Percentiles rank a stretch among this genome's conserved stretches.
These are phyloP conservation scores for Lithophane semibrunnea DNA, from an alignment of 2,888 invertebrate genomes.

Conservation along the genomic window DNA sequence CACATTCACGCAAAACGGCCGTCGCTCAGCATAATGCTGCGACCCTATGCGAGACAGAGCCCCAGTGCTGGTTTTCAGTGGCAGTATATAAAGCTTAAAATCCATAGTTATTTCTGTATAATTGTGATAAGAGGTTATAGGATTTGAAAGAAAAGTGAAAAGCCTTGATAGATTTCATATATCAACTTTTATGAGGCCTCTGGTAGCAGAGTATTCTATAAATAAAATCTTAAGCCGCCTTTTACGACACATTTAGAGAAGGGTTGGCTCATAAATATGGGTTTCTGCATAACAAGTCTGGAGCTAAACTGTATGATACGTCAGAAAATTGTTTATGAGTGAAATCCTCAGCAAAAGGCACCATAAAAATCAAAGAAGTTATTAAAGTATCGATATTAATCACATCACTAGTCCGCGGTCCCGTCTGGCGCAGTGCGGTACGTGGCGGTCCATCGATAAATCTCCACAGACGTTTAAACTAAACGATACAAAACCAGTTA, in stretches of 20 bases:
- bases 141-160: conserved; percentile 3
- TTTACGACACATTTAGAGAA: conserved; percentile 40
- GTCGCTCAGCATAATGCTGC: no score
- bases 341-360: conserved; percentile 1
- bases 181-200: conserved; percentile 34
- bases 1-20: no score
- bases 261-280: conserved; percentile 41
- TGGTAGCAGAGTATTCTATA: conserved; percentile 14
- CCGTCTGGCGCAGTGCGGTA: conserved; percentile 80
- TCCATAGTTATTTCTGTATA: no score
- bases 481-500: conserved; percentile 59
- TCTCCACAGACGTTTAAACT: conserved; percentile 69
- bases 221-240: conserved; percentile 41
- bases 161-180: conserved; percentile 24
- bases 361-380: not conserved
- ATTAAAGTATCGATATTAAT: conserved; percentile 42
- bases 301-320: conserved; percentile 1
- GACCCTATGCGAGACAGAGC: no score
- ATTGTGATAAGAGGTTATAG: not conserved
- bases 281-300: conserved; percentile 36
- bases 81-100: not conserved
- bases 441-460: conserved; percentile 75
- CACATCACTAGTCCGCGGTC: conserved; percentile 57
- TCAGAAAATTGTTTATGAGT: conserved; percentile 21
- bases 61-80: no score